These are phyloP conservation scores for Pelmatolapia mariae DNA, from an alignment of 2,113 vertebrate species.

Conservation along the genomic window DNA sequence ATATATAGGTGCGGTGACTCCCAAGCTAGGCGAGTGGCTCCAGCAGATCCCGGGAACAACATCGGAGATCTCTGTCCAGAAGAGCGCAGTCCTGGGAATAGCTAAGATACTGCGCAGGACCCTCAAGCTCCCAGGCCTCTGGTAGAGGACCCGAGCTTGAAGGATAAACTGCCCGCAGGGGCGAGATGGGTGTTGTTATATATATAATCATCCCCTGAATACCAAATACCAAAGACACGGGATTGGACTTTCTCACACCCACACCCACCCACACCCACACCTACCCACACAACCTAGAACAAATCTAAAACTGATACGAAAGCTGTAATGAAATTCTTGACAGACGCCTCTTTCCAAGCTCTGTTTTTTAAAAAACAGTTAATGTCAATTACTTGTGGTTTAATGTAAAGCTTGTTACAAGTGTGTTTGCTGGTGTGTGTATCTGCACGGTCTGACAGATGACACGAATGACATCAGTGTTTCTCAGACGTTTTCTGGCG, in stretches of 20 bases:
- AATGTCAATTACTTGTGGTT: accelerated
- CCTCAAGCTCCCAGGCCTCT: too few relatives aligned
- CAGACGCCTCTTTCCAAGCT: accelerated
- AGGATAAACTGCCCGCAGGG: too few relatives aligned
- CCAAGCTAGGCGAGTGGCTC: too few relatives aligned
- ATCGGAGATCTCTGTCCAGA: too few relatives aligned
- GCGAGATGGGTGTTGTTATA: too few relatives aligned
- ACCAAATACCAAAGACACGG: not conserved
- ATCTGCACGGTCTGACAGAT: accelerated
- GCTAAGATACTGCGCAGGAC: too few relatives aligned
- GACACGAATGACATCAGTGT: not conserved
- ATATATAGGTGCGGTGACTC: too few relatives aligned
- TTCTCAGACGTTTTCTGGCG: accelerated
- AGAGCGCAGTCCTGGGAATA: too few relatives aligned
- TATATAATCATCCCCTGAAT: not conserved
- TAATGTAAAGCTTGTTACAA: not conserved
- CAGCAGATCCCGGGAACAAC: too few relatives aligned
- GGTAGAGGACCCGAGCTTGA: too few relatives aligned
- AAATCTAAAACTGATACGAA: not conserved
- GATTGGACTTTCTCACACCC: accelerated
- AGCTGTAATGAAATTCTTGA: not conserved
- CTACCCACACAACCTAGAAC: too few relatives aligned
- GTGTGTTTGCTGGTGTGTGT: not conserved
- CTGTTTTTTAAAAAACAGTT: not conserved
- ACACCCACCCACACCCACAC: not conserved